These are phyloP conservation scores for Bradypodion ventrale DNA, from an alignment of 2,797 vertebrate genomes.

Conservation along the genomic window DNA sequence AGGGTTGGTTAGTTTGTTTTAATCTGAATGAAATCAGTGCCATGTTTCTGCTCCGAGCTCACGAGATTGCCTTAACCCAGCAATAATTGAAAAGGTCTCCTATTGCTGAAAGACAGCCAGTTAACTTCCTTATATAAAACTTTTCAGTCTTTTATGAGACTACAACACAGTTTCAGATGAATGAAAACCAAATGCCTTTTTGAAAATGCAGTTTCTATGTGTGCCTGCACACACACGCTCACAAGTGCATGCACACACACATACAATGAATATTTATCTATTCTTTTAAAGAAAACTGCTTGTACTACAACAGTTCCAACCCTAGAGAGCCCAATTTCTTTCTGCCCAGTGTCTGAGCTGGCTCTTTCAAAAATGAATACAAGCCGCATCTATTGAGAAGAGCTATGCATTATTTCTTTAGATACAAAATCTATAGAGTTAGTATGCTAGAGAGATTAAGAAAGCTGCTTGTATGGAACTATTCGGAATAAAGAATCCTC, in stretches of 20 bases:
- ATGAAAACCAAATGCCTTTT: constrained; percentile 74
- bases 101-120: constrained; percentile 70
- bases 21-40: constrained; percentile 49
- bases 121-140: constrained; percentile 75
- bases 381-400: constrained; percentile 46
- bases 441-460: constrained; percentile 48
- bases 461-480: constrained; percentile 53
- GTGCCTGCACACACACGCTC: too few species aligned
- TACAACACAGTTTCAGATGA: constrained; percentile 73
- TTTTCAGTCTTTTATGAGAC: constrained; percentile 69
- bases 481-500: constrained; percentile 45
- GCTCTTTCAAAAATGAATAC: constrained; percentile 55
- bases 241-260: neutral
- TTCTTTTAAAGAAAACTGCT: constrained; percentile 7
- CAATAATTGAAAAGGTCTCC: constrained; percentile 69
- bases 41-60: constrained; percentile 38
- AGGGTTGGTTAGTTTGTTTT: constrained; percentile 47
- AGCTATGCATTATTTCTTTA: neutral
- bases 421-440: constrained; percentile 37
- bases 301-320: constrained; percentile 25
- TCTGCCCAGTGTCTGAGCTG: constrained; percentile 32
- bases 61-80: constrained; percentile 61
- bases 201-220: constrained; percentile 32
- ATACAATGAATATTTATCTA: neutral
- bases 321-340: constrained; percentile 39